These are phyloP conservation scores for Neogale vison DNA, from an alignment of 2,113 vertebrate species.

Conservation along the genomic window DNA sequence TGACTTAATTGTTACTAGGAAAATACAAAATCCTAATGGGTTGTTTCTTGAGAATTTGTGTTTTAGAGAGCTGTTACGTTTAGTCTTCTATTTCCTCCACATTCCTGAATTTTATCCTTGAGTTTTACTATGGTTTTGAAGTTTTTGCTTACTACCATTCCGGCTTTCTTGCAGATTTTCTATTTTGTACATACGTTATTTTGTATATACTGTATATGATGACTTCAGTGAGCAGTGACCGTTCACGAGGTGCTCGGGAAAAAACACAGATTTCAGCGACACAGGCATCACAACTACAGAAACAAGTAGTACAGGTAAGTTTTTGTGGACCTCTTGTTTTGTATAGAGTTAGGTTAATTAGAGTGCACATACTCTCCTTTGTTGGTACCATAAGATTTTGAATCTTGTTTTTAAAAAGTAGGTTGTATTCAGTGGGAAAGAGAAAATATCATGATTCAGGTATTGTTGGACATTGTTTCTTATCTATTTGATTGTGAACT, in stretches of 20 bases:
- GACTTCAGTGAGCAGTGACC: constrained; percentile 97
- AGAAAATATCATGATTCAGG: background rate
- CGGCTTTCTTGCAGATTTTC: constrained; percentile 91
- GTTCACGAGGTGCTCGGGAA: constrained; percentile 93
- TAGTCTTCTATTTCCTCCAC: background rate
- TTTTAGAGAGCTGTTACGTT: background rate
- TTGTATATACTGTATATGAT: constrained; percentile 99
- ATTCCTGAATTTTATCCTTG: background rate
- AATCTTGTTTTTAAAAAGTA: constrained; percentile 1
- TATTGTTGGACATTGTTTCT: background rate
- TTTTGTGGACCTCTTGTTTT: background rate
- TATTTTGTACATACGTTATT: constrained; percentile 99
- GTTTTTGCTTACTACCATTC: constrained; percentile 43
- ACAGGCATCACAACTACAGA: constrained; percentile 93
- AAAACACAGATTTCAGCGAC: constrained; percentile 89
- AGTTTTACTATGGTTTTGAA: constrained; percentile 8
- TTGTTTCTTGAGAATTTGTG: constrained; percentile 18
- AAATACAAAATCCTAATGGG: background rate
- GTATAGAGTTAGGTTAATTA: constrained; percentile 19
- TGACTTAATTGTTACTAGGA: background rate
- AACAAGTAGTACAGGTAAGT: constrained; percentile 95
- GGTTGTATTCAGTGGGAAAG: background rate
- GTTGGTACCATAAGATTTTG: background rate
- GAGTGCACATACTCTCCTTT: background rate
- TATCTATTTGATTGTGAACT: background rate